Evolutionary conservation across 1,140 invertebrate species (phyloP).

Genomic region (Heliconius hewitsoni): DNA sequence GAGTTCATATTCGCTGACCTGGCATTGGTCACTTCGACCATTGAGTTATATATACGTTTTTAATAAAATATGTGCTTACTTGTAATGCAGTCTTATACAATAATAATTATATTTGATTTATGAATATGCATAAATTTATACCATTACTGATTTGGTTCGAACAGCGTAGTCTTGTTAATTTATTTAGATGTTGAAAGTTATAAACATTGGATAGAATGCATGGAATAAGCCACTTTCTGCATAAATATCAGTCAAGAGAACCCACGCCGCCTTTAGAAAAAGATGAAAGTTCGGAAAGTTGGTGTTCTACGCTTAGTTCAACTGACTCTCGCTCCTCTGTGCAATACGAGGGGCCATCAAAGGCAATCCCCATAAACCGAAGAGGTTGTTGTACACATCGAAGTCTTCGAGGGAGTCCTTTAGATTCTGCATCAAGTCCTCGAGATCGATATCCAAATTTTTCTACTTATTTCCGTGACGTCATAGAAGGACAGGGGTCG

Average conservation of each 20-base stretch:
- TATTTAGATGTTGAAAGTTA: neutral
- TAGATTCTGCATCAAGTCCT: slow-evolving; percentile 65
- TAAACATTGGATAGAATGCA: slow-evolving; percentile 55
- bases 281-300: slow-evolving; percentile 57
- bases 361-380: slow-evolving; percentile 60
- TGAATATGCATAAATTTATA: neutral
- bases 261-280: slow-evolving; percentile 58
- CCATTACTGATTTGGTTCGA: slow-evolving; percentile 11
- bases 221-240: slow-evolving; percentile 63
- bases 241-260: slow-evolving; percentile 64
- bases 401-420: slow-evolving; percentile 56
- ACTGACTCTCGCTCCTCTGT: slow-evolving; percentile 50
- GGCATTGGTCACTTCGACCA: neutral
- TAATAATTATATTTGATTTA: neutral
- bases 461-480: slow-evolving; percentile 65
- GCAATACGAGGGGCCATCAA: slow-evolving; percentile 42
- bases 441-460: slow-evolving; percentile 69
- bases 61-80: neutral
- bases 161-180: slow-evolving; percentile 20
- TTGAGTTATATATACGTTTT: neutral
- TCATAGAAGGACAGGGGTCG: slow-evolving; percentile 51
- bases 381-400: slow-evolving; percentile 54
- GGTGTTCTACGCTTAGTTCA: slow-evolving; percentile 58
- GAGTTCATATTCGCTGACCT: neutral
- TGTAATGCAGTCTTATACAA: neutral